Conservation (phyloP, 2,113 vertebrate genomes). For the Recurvirostra avosetta region DNA sequence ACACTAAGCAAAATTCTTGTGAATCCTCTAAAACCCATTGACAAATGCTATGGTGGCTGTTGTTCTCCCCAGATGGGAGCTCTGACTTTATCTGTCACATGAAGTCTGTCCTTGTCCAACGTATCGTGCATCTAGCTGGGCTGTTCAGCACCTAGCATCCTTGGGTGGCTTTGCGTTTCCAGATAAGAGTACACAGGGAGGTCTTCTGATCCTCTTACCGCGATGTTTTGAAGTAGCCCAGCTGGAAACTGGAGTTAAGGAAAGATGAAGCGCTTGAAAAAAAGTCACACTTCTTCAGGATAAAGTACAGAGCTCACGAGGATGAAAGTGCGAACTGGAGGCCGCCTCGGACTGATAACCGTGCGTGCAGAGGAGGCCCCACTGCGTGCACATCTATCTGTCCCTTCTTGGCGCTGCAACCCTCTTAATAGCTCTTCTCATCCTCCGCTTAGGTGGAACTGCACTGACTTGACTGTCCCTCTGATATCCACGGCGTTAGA, state of each 20-base stretch:
- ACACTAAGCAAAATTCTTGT: background rate
- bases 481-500: background rate
- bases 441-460: background rate
- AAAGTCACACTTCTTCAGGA: background rate
- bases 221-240: background rate
- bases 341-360: background rate
- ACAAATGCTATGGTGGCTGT: background rate
- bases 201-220: background rate
- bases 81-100: background rate
- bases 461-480: background rate
- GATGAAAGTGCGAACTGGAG: background rate
- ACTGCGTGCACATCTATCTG: fast-evolving
- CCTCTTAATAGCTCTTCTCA: background rate
- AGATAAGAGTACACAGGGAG: background rate
- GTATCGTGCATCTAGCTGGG: too few species aligned
- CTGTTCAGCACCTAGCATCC: background rate
- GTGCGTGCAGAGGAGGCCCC: background rate
- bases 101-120: background rate
- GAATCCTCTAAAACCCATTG: background rate
- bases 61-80: background rate
- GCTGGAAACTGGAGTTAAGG: background rate
- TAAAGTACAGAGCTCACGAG: background rate
- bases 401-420: background rate
- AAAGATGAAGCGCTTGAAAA: background rate
- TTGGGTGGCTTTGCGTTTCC: background rate